Evolutionary conservation across 1,140 invertebrate genomes (phyloP).

Genomic region (Nephotettix cincticeps): DNA sequence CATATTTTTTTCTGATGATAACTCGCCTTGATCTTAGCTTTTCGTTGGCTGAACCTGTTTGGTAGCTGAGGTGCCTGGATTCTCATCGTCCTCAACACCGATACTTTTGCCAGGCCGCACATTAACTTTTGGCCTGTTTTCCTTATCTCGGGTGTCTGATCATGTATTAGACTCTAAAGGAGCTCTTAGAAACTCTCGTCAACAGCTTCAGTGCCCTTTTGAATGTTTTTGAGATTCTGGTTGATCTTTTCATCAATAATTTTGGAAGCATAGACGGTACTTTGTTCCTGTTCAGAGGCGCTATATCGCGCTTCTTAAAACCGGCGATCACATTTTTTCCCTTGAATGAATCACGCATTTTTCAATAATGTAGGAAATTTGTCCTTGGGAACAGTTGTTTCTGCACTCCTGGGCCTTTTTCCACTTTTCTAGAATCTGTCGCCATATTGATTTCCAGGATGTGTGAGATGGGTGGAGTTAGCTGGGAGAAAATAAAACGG

Average conservation of each 20-base stretch:
- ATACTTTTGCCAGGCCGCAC: conserved; percentile 30
- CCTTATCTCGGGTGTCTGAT: conserved; percentile 14
- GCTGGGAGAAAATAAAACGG: conserved; percentile 19
- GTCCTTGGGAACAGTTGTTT: conserved; percentile 43
- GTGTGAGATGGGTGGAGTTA: conserved; percentile 38
- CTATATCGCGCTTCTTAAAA: conserved; percentile 40
- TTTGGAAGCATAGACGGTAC: conserved; percentile 37
- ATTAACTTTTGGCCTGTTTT: conserved; percentile 25
- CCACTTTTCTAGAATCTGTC: conserved; percentile 43
- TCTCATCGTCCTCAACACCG: background rate
- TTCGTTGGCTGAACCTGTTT: conserved; percentile 13
- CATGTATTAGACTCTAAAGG: conserved; percentile 27
- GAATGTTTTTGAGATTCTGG: conserved; percentile 22
- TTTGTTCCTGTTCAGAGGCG: conserved; percentile 37
- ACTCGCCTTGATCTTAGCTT: background rate
- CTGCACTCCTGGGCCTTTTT: conserved; percentile 44
- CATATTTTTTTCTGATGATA: conserved; percentile 27
- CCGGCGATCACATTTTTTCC: conserved; percentile 37
- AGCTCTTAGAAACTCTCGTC: conserved; percentile 27
- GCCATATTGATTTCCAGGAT: conserved; percentile 43
- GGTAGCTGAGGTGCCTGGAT: background rate
- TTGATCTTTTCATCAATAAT: conserved; percentile 5
- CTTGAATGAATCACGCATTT: conserved; percentile 32
- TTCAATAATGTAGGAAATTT: conserved; percentile 37
- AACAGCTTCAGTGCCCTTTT: conserved; percentile 24